A percentile compares a stretch with the other conserved stretches of the same genome.
phyloP scores from a whole-genome alignment of 2,888 invertebrate species.

The Oscheius onirici region DNA sequence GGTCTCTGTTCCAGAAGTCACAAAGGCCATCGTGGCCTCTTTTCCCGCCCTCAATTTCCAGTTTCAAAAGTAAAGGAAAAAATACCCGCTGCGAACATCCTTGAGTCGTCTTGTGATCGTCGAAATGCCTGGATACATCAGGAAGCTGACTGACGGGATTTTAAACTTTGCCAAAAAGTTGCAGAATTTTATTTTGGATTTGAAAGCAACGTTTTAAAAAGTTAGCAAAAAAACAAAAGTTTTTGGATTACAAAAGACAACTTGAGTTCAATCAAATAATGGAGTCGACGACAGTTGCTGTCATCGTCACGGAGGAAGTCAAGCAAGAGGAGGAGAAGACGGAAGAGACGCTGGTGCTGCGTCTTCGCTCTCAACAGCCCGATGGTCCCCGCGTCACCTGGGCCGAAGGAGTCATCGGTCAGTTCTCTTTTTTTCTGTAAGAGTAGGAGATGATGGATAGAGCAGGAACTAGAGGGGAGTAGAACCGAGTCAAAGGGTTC shows the following conservation, averaged over 20 bases:
- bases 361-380: conserved; percentile 38
- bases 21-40: neutral
- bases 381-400: conserved; percentile 55
- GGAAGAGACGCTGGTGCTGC: conserved; percentile 42
- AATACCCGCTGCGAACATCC: neutral
- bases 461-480: too few relatives aligned
- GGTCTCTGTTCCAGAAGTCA: neutral
- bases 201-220: too few relatives aligned
- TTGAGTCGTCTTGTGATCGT: conserved; percentile 5
- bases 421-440: neutral
- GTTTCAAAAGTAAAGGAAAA: neutral
- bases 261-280: too few relatives aligned
- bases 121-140: conserved; percentile 4
- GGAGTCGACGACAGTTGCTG: conserved; percentile 2
- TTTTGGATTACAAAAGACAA: too few relatives aligned
- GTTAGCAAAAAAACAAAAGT: neutral
- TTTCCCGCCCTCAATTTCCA: conserved; percentile 7
- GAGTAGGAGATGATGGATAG: too few relatives aligned
- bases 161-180: too few relatives aligned
- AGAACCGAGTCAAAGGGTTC: too few relatives aligned
- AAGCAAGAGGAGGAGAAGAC: conserved; percentile 17
- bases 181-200: too few relatives aligned
- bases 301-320: neutral
- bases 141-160: neutral
- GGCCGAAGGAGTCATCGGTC: conserved; percentile 55